Evolutionary conservation across 2,888 invertebrate genomes (phyloP).

Genomic region (Stegana nigrithorax): DNA sequence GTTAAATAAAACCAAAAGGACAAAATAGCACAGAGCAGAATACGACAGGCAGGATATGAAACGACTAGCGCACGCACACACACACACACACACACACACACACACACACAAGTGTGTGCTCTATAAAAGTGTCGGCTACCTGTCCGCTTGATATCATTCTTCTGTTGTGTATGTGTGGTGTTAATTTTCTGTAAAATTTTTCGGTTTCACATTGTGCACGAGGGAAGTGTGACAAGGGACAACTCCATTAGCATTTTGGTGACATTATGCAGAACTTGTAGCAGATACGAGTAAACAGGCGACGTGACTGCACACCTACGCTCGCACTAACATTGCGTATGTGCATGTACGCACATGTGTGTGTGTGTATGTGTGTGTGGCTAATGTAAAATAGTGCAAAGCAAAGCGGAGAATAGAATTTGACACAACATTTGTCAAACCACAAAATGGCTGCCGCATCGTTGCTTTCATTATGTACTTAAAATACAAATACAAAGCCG

Average conservation of each 20-base stretch:
- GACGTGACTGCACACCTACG: too few relatives aligned
- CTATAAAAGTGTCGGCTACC: too few relatives aligned
- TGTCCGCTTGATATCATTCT: conserved; percentile 24
- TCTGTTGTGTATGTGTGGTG: conserved; percentile 25
- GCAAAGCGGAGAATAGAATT: too few relatives aligned
- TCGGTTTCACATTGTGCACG: background rate
- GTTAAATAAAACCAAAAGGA: too few relatives aligned
- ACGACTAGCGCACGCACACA: background rate
- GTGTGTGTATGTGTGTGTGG: conserved; percentile 40
- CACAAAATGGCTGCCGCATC: conserved; percentile 58
- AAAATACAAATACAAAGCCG: conserved; percentile 19
- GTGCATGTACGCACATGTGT: conserved; percentile 13
- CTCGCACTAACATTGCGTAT: conserved; percentile 8
- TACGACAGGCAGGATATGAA: too few relatives aligned
- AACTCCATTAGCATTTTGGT: conserved; percentile 59
- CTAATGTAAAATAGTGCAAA: conserved; percentile 41
- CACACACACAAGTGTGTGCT: too few relatives aligned
- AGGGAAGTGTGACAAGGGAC: background rate
- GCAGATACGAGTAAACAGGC: too few relatives aligned
- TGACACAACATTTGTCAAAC: conserved; percentile 62
- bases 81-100: background rate
- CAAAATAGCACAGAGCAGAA: too few relatives aligned
- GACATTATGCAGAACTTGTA: conserved; percentile 15
- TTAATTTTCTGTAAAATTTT: conserved; percentile 16
- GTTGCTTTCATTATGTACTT: conserved; percentile 58